phyloP scores from a whole-genome alignment of 64 coral and sea anemone species.

The Stichodactyla helianthus region DNA sequence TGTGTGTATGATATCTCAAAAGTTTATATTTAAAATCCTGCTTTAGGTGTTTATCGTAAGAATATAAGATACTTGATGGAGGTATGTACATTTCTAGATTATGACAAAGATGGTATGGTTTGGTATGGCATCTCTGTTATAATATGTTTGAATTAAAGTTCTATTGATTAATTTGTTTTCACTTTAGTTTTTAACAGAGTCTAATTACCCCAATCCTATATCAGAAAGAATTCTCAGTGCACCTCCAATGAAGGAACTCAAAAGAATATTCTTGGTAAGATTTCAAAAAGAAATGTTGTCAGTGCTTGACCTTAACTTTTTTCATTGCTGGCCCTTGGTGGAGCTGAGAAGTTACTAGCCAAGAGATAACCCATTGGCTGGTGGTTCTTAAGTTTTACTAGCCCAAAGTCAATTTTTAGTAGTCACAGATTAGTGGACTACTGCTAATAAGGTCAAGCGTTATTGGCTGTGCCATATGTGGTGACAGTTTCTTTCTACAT shows the following conservation, averaged over 20 bases:
- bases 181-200: conserved; percentile 84
- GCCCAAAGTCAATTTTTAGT: no score
- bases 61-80: conserved; percentile 85
- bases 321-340: no score
- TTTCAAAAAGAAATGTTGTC: not conserved
- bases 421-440: no score
- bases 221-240: conserved; percentile 87
- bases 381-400: no score
- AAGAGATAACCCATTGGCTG: no score
- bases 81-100: conserved; percentile 39
- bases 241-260: conserved; percentile 82
- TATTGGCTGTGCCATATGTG: not conserved
- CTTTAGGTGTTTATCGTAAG: conserved; percentile 73
- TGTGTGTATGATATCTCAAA: not conserved
- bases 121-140: not conserved
- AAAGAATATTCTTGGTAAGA: conserved; percentile 73
- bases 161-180: not conserved
- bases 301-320: no score
- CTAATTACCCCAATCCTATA: conserved; percentile 75
- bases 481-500: not conserved
- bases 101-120: not conserved
- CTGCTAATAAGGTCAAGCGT: no score
- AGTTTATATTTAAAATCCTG: not conserved
- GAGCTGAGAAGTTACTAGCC: no score
- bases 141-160: not conserved